Conservation (phyloP, 2,113 vertebrate genomes). For the Microcebus murinus region DNA sequence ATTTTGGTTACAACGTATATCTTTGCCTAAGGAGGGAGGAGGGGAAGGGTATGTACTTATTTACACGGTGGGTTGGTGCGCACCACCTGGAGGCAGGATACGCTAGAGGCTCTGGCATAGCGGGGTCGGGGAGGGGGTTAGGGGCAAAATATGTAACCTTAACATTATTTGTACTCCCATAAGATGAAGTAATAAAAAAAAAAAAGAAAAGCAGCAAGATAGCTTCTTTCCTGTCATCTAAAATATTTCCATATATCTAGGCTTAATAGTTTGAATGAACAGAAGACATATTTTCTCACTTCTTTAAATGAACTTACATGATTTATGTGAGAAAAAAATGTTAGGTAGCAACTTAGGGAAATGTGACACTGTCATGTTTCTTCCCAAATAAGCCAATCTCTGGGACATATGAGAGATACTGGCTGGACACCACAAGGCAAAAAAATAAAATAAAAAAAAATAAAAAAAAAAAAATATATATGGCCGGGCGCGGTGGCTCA, state of each 20-base stretch:
- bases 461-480: no score
- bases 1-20: no score
- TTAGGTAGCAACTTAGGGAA: background rate
- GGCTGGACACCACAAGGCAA: background rate
- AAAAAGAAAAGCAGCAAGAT: background rate
- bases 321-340: background rate
- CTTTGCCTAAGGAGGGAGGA: no score
- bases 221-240: background rate
- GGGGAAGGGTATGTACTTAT: no score
- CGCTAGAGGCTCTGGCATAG: no score
- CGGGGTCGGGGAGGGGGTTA: no score
- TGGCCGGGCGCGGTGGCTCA: no score
- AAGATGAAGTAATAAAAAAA: background rate
- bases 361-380: background rate
- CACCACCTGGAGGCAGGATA: no score
- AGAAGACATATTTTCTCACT: background rate
- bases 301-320: background rate
- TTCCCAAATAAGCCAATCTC: background rate
- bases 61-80: no score
- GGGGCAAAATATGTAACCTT: no score
- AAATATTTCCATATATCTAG: background rate
- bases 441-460: background rate
- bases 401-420: background rate
- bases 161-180: no score
- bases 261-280: background rate